A percentile compares a stretch with the other conserved stretches of the same genome.
These are phyloP conservation scores for Echiichthys vipera DNA, from an alignment of 2,797 vertebrate species.

Conservation along the genomic window DNA sequence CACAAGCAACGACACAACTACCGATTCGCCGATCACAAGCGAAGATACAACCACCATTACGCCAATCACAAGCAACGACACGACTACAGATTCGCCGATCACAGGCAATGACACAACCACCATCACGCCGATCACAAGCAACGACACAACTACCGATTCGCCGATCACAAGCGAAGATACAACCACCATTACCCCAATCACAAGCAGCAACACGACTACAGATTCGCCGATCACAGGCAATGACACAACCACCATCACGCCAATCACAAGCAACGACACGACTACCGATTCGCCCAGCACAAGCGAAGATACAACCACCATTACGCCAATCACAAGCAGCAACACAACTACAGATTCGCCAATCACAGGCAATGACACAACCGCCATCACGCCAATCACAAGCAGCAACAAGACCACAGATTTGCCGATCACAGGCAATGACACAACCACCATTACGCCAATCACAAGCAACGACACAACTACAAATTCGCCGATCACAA, in stretches of 20 bases:
- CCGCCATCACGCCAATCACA: rapidly evolving
- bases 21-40: rapidly evolving
- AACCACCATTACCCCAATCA: not conserved
- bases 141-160: rapidly evolving
- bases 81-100: not conserved
- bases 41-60: not conserved
- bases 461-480: not conserved
- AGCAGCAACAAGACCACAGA: not conserved
- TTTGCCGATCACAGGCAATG: rapidly evolving
- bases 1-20: not conserved
- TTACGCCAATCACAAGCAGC: not conserved
- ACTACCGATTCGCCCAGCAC: not conserved
- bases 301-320: not conserved
- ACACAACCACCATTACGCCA: not conserved
- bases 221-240: rapidly evolving
- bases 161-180: not conserved
- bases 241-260: not conserved
- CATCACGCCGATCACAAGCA: not conserved
- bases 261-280: not conserved
- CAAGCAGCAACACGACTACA: not conserved
- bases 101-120: not conserved
- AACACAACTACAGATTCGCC: not conserved
- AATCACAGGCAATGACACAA: not conserved
- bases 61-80: not conserved
- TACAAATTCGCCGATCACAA: not conserved